phyloP scores from a whole-genome alignment of 2,797 vertebrate species.

The Tympanoctomys barrerae region DNA sequence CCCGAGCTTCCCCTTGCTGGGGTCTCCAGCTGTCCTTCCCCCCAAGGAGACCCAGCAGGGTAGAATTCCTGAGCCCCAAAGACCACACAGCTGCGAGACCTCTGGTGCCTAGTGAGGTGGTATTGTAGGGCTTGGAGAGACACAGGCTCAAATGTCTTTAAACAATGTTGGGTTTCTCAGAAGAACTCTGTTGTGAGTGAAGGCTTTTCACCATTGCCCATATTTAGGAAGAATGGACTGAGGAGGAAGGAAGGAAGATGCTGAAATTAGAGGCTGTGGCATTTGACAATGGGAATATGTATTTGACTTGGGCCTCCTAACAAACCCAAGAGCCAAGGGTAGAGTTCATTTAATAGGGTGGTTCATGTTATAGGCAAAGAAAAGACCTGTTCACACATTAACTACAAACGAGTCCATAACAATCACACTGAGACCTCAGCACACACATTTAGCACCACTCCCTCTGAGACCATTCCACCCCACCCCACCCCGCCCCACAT shows the following conservation, averaged over 20 bases:
- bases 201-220: not conserved
- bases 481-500: no score
- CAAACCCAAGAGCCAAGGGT: not conserved
- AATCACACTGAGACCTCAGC: not conserved
- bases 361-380: not conserved
- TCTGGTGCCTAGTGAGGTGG: not conserved
- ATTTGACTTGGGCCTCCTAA: not conserved
- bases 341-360: not conserved
- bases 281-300: not conserved
- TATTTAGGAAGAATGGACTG: not conserved
- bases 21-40: not conserved
- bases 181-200: not conserved
- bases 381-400: not conserved
- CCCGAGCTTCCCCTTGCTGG: not conserved
- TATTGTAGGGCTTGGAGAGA: not conserved
- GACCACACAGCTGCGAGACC: not conserved
- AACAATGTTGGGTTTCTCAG: not conserved
- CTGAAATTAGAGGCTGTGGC: not conserved
- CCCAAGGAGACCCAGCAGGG: not conserved
- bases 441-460: not conserved
- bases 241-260: not conserved
- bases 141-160: not conserved
- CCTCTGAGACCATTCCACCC: no score
- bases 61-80: not conserved
- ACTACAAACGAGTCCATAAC: not conserved